phyloP scores from a whole-genome alignment of 2,888 invertebrate genomes.

The Phortica okadai region DNA sequence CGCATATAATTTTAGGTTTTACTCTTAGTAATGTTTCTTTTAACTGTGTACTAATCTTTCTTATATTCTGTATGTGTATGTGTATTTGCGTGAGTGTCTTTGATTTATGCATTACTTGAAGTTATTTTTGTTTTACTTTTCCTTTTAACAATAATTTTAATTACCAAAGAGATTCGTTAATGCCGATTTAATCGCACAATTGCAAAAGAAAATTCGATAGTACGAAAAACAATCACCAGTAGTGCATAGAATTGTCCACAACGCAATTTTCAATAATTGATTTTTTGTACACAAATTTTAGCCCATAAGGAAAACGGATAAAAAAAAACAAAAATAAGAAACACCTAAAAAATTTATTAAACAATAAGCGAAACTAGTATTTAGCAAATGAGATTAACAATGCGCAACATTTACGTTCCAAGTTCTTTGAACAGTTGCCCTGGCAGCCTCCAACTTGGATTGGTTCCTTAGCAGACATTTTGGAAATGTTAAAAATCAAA shows the following conservation, averaged over 20 bases:
- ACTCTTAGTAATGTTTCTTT: neutral
- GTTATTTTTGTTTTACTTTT: slow-evolving; percentile 22
- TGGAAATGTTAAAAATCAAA: slow-evolving; percentile 16
- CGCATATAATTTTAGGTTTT: neutral
- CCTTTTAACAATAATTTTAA: slow-evolving; percentile 38
- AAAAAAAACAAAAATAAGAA: neutral
- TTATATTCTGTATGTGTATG: neutral
- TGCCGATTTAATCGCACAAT: slow-evolving; percentile 16
- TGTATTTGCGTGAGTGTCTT: slow-evolving; percentile 4
- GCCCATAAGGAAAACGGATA: neutral
- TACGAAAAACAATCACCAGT: slow-evolving; percentile 21
- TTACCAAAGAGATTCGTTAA: slow-evolving; percentile 51
- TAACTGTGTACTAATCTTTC: neutral
- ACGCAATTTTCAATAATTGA: slow-evolving; percentile 25
- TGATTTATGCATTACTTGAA: slow-evolving; percentile 10
- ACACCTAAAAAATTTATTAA: slow-evolving; percentile 3
- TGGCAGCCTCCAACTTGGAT: neutral
- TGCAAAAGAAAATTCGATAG: slow-evolving; percentile 6
- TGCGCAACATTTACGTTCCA: slow-evolving; percentile 14
- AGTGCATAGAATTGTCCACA: slow-evolving; percentile 23
- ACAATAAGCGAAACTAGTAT: slow-evolving; percentile 19
- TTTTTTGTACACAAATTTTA: slow-evolving; percentile 29
- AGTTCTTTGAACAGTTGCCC: slow-evolving; percentile 13
- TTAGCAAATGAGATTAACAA: slow-evolving; percentile 29
- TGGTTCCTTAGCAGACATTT: slow-evolving; percentile 24